Conservation (phyloP, 2,113 vertebrate species). For the Mystacornis crossleyi region DNA sequence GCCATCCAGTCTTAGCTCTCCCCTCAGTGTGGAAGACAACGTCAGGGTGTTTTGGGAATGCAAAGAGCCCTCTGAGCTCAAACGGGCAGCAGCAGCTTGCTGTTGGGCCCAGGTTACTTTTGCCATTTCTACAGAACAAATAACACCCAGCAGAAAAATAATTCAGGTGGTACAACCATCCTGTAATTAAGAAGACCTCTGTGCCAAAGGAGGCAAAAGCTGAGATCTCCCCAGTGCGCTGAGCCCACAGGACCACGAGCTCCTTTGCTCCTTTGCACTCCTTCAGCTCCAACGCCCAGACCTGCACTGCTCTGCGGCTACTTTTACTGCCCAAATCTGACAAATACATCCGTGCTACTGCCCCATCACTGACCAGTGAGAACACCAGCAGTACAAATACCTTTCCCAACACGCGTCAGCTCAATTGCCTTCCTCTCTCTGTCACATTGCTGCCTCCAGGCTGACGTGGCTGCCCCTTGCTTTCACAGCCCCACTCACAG, state of each 20-base stretch:
- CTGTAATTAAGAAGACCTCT: not conserved
- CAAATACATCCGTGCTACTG: not conserved
- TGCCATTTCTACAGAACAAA: not conserved
- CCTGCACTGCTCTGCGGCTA: rapidly evolving
- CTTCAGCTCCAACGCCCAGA: not conserved
- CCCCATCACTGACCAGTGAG: not conserved
- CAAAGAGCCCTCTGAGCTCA: not conserved
- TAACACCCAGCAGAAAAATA: not conserved
- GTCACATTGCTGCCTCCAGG: not conserved
- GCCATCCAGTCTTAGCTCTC: not conserved
- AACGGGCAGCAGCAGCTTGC: not conserved
- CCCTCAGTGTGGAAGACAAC: not conserved
- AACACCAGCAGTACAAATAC: not conserved
- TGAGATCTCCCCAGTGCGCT: not conserved
- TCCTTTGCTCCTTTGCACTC: not conserved
- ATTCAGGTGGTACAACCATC: not conserved
- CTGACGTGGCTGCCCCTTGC: not conserved
- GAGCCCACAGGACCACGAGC: not conserved
- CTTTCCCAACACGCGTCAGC: not conserved
- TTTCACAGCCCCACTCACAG: not conserved
- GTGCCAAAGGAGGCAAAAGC: not conserved
- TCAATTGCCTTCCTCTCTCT: not conserved
- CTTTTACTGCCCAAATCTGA: not conserved
- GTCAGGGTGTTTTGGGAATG: not conserved
- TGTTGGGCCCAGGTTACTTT: not conserved